Conservation (phyloP, 2,888 invertebrate genomes). For the Drosophila neonasuta region DNA sequence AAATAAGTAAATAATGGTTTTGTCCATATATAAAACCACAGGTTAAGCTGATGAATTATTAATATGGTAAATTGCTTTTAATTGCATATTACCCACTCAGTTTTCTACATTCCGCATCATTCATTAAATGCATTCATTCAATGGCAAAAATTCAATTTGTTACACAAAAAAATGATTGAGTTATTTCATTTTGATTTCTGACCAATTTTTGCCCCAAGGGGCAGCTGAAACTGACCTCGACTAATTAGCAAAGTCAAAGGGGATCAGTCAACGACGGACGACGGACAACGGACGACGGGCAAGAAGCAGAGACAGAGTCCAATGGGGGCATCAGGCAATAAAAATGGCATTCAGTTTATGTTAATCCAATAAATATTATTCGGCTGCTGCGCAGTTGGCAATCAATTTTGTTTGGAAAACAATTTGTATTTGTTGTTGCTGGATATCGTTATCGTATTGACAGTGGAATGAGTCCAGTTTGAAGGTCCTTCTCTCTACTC, state of each 20-base stretch:
- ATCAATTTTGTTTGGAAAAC: conserved; percentile 76
- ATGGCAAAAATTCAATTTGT: conserved; percentile 20
- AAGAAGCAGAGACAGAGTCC: background rate
- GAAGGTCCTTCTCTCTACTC: conserved; percentile 9
- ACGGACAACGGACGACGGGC: no score
- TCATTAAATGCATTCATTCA: conserved; percentile 8
- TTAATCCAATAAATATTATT: conserved; percentile 75
- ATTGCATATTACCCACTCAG: no score
- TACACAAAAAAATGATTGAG: conserved; percentile 14
- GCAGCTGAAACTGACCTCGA: conserved; percentile 27
- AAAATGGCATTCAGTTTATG: conserved; percentile 63
- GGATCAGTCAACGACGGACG: background rate
- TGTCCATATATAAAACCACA: background rate
- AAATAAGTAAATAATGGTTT: no score
- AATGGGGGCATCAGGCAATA: conserved; percentile 27
- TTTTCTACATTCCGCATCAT: background rate
- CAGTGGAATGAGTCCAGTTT: conserved; percentile 10
- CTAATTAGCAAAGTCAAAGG: conserved; percentile 39
- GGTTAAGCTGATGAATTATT: background rate
- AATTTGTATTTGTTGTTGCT: conserved; percentile 68
- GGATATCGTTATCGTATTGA: conserved; percentile 50
- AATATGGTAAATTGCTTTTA: no score
- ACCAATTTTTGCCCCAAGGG: background rate
- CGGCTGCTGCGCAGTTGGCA: conserved; percentile 48
- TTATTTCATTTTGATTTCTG: conserved; percentile 13